Base-by-base conservation (phyloP, 1,140 invertebrate species). In the Chironomus striatipennis region DNA sequence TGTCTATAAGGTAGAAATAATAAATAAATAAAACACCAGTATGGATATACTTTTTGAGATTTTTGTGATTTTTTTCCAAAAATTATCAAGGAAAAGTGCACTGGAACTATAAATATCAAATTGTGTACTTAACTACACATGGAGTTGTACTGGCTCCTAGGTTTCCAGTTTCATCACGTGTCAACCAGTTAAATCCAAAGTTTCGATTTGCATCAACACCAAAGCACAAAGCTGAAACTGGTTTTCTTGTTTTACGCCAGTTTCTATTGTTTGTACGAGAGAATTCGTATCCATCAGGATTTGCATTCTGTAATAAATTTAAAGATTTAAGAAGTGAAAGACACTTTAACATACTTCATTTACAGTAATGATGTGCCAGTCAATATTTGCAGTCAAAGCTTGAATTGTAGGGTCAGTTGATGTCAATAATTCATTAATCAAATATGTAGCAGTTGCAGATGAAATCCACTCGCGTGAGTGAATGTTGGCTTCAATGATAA, bases 241-340 rank as follows among this genome's bases (percentile, higher is more conserved):
- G 21, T 34, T 8, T 9, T 4, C 70, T 1, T 4, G 70, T 42
- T 73, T 73, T 73, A 73, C 21, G 24, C 21, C 21, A 73, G 15
- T 34, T 73, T 73, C 34, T 34, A 42, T 73, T 73, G 34, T 15
- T 73, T 42, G 20, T 21, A 88, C 86, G 77, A 87, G 10, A n/a
- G 12, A 12, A 91, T 73, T 85, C 88, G 77, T 91, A 92, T 75
- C 91, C 91, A 82, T 93, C 91, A 18, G 91, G 90, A 80, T 91
- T 91, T 10, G 86, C 47, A 15, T 57, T 57, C 43, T 47, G 8
- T 10, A 4, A 10, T 47, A 10, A 47, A 47, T 10, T 15, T 4
- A 10, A 10, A 47, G 8, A 10, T 7, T 43, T 10, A 43, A 43
- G 10, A 43, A 43, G 10, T 43, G 42, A 43, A 43, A 43, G 42